phyloP scores from a whole-genome alignment of 2,888 invertebrate genomes.

The Chaetogeoica ovagalla region DNA sequence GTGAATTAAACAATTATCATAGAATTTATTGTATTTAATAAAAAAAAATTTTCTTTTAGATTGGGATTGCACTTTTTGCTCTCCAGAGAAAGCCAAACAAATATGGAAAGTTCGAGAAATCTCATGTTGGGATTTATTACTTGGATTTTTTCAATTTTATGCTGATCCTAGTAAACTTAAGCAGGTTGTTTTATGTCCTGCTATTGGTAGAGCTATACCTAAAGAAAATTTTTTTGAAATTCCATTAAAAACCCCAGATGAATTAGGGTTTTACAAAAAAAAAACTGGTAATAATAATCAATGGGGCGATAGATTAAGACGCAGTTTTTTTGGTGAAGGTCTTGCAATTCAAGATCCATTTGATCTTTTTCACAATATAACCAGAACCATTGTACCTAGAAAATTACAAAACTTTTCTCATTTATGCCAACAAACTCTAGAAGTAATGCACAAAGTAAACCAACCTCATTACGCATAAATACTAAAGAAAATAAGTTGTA shows the following conservation, averaged over 20 bases:
- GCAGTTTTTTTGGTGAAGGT: constrained; percentile 41
- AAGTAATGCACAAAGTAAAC: constrained; percentile 44
- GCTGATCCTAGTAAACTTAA: constrained; percentile 34
- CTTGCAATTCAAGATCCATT: constrained; percentile 56
- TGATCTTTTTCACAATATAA: constrained; percentile 55
- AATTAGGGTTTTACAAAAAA: constrained; percentile 40
- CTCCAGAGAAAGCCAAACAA: constrained; percentile 37
- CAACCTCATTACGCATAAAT: constrained; percentile 40
- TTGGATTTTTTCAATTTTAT: constrained; percentile 53
- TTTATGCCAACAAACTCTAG: constrained; percentile 50
- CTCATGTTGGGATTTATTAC: constrained; percentile 47
- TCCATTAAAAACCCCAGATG: background rate
- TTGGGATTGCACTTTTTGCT: constrained; percentile 54
- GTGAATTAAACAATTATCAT: background rate
- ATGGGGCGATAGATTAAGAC: constrained; percentile 8
- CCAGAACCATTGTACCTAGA: constrained; percentile 51
- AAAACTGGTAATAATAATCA: background rate
- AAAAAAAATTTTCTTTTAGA: constrained; percentile 37
- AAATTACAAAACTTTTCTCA: constrained; percentile 48
- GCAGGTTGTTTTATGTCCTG: constrained; percentile 52
- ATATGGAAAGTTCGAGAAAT: constrained; percentile 39
- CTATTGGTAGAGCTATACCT: constrained; percentile 34
- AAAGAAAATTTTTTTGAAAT: constrained; percentile 26
- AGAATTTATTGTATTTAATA: too few species aligned
- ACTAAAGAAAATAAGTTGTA: background rate